A percentile compares a stretch with the other conserved stretches of the same genome.
Evolutionary conservation across 2,113 vertebrate species (phyloP).

Genomic region (Echinops telfairi): DNA sequence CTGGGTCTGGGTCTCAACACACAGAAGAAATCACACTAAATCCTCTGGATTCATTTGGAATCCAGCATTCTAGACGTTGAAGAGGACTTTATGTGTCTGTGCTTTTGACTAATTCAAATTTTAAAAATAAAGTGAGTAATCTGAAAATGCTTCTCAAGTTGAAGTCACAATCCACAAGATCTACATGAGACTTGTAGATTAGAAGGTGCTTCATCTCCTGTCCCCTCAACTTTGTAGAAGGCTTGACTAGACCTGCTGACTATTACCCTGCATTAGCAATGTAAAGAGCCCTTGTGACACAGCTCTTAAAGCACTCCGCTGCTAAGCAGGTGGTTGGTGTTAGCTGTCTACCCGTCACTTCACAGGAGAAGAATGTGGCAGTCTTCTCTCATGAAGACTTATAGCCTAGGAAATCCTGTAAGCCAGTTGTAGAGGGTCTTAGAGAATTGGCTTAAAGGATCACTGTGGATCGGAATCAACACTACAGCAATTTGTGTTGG

Average conservation of each 20-base stretch:
- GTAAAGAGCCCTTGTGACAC: background rate
- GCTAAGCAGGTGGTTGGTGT: background rate
- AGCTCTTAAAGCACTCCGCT: background rate
- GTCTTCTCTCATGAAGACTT: background rate
- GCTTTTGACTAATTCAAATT: background rate
- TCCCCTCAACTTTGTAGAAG: background rate
- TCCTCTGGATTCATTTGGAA: slow-evolving; percentile 27
- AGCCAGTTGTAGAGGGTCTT: background rate
- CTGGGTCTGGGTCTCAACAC: background rate
- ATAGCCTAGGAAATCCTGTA: background rate
- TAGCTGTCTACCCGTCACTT: background rate
- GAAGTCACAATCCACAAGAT: background rate
- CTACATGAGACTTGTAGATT: background rate
- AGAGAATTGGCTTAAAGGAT: background rate
- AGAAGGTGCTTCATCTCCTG: background rate
- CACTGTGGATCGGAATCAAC: background rate
- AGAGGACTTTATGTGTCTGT: background rate
- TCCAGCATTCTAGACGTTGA: background rate
- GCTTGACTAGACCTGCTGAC: background rate
- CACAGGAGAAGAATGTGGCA: background rate
- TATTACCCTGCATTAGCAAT: background rate
- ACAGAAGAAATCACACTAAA: background rate
- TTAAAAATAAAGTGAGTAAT: background rate
- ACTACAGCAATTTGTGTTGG: background rate
- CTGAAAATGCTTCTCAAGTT: slow-evolving; percentile 9